These are phyloP conservation scores for Palythoa grandiflora DNA, from an alignment of 92 coral and sea anemone species.

Conservation along the genomic window DNA sequence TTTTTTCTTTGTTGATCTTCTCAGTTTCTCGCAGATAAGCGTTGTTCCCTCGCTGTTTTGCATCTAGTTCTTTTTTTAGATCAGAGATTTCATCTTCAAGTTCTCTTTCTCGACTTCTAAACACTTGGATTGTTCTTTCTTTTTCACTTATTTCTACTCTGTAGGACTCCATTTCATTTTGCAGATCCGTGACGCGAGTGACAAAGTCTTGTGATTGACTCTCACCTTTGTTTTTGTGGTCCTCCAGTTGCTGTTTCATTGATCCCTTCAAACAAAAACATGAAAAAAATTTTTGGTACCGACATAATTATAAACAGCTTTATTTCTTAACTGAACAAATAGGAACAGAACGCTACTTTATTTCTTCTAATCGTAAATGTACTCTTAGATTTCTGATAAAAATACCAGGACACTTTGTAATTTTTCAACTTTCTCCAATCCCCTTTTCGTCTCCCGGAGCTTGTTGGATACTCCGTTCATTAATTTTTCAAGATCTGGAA, in stretches of 20 bases:
- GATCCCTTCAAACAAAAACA: background rate
- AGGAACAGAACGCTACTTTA: no score
- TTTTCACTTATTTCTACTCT: constrained; percentile 75
- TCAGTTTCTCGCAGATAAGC: constrained; percentile 73
- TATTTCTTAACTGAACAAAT: no score
- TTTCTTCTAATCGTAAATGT: no score
- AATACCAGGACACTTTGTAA: no score
- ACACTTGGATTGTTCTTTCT: constrained; percentile 76
- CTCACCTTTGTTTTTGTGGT: constrained; percentile 82
- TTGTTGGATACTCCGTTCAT: no score
- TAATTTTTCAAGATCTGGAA: no score
- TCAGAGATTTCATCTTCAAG: constrained; percentile 74
- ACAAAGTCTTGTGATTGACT: constrained; percentile 84
- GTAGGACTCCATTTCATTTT: constrained; percentile 77
- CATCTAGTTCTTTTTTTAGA: constrained; percentile 68
- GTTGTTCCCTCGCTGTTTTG: constrained; percentile 69
- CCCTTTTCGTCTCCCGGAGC: no score
- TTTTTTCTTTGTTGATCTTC: constrained; percentile 66
- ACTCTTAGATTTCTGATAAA: no score
- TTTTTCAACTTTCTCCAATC: no score
- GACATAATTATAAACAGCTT: background rate
- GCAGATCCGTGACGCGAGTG: constrained; percentile 71
- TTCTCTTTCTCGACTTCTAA: constrained; percentile 65
- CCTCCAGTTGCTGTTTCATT: constrained; percentile 73
- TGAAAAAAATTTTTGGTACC: background rate